Evolutionary conservation across 2,113 vertebrate genomes (phyloP).

Genomic region (Damaliscus lunatus): DNA sequence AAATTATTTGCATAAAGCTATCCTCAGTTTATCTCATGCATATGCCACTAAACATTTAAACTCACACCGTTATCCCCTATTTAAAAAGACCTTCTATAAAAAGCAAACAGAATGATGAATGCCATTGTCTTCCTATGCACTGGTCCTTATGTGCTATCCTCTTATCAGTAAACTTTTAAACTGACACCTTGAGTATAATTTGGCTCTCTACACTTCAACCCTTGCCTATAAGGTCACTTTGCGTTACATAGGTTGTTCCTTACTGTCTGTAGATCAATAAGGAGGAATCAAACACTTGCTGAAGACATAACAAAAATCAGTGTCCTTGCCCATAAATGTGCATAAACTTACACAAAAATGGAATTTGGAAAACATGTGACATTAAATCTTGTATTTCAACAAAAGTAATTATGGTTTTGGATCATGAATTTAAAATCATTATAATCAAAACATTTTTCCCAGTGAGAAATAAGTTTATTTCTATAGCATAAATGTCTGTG

Average conservation of each 20-base stretch:
- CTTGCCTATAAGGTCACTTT: neutral
- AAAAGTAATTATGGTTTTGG: neutral
- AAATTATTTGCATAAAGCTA: neutral
- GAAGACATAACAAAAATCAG: neutral
- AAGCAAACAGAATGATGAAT: neutral
- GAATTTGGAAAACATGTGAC: neutral
- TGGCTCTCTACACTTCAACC: neutral
- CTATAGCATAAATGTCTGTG: neutral
- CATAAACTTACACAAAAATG: neutral
- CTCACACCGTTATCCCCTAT: neutral
- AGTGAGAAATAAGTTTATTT: neutral
- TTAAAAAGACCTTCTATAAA: neutral
- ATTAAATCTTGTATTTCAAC: neutral
- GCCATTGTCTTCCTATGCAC: neutral
- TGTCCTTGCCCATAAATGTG: neutral
- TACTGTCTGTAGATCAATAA: neutral
- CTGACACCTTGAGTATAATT: neutral
- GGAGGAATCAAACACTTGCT: neutral
- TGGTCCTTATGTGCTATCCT: fast-evolving
- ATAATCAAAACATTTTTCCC: neutral
- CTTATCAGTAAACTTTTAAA: neutral
- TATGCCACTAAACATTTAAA: neutral
- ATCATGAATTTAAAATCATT: neutral
- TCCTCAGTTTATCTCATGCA: neutral
- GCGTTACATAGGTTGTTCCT: neutral